A percentile compares a stretch with the other conserved stretches of the same genome.
Conservation (phyloP, 2,113 vertebrate species). For the Mirza zaza region DNA sequence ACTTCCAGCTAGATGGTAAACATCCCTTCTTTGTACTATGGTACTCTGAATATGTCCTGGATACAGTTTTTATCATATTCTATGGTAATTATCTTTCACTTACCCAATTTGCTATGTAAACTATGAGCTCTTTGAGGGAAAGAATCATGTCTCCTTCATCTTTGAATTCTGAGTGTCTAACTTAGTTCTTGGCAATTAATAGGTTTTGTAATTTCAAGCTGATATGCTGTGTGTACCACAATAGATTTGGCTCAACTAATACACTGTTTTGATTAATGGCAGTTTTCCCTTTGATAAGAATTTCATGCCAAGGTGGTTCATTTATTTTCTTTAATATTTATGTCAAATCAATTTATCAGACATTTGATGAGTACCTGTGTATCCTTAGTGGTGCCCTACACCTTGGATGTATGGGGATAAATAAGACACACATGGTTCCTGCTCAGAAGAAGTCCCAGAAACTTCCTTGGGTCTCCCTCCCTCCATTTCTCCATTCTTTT, state of each 20-base stretch:
- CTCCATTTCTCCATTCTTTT: not conserved
- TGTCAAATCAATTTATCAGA: conserved; percentile 20
- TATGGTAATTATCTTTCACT: not conserved
- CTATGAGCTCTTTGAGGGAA: not conserved
- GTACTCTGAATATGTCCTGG: not conserved
- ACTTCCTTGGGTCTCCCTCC: not conserved
- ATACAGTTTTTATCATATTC: not conserved
- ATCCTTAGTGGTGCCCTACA: not conserved
- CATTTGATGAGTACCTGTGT: not conserved
- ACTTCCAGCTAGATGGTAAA: not conserved
- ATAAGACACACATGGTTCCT: not conserved
- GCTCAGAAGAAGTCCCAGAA: not conserved
- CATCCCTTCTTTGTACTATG: not conserved
- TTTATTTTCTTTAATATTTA: conserved; percentile 9
- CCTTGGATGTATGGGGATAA: not conserved
- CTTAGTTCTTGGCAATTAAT: not conserved
- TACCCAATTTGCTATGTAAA: not conserved
- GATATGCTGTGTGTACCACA: not conserved
- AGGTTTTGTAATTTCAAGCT: not conserved
- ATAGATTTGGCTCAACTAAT: not conserved
- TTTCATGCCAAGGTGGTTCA: not conserved
- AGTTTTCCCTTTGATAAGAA: conserved; percentile 23
- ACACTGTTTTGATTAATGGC: not conserved
- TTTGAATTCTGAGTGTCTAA: not conserved
- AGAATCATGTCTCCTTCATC: not conserved